phyloP scores from a whole-genome alignment of 2,888 invertebrate genomes.

The Metopia argyrocephala region DNA sequence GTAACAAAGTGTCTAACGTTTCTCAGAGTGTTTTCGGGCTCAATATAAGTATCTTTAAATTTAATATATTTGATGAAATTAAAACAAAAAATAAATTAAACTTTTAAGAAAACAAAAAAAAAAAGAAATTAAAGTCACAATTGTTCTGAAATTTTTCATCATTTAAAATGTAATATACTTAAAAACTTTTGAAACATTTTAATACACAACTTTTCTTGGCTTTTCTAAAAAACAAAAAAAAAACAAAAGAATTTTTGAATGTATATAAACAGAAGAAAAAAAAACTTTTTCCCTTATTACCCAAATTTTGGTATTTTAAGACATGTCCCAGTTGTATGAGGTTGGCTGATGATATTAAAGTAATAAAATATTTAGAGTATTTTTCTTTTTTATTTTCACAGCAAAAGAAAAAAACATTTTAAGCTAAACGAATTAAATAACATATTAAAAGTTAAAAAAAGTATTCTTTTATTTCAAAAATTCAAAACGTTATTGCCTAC shows the following conservation, averaged over 20 bases:
- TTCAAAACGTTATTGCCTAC: not conserved
- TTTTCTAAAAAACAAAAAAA: not conserved
- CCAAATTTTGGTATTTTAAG: not conserved
- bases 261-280: no score
- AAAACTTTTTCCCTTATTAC: not conserved
- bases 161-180: not conserved
- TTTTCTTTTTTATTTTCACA: not conserved
- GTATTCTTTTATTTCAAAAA: not conserved
- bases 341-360: constrained; percentile 10
- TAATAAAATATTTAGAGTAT: constrained; percentile 16
- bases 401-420: not conserved
- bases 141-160: no score
- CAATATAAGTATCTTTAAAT: no score
- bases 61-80: no score
- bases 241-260: not conserved
- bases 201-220: not conserved
- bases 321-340: constrained; percentile 11
- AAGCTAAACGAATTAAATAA: not conserved
- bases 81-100: no score
- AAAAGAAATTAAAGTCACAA: no score
- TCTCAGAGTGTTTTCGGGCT: no score
- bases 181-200: constrained; percentile 16
- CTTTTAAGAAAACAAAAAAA: no score
- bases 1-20: no score
- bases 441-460: not conserved